Evolutionary conservation across 2,888 invertebrate genomes (phyloP).

Genomic region (Slavum lentiscoides): DNA sequence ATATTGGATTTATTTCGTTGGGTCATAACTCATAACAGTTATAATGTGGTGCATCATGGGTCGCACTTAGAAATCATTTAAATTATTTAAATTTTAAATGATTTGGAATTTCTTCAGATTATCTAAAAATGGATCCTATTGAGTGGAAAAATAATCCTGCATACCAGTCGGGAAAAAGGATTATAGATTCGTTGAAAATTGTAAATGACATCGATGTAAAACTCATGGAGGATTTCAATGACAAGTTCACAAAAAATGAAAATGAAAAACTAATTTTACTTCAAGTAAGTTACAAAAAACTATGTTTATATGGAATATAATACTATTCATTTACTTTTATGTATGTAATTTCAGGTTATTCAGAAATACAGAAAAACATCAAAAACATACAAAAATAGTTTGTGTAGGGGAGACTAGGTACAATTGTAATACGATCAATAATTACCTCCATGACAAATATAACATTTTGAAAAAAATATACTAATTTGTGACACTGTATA

Average conservation of each 20-base stretch:
- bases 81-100: constrained; percentile 18
- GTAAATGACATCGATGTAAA: too few species aligned
- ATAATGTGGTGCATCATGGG: too few species aligned
- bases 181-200: too few species aligned
- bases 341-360: neutral
- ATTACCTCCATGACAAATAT: too few species aligned
- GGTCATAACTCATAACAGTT: too few species aligned
- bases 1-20: neutral
- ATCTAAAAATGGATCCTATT: neutral
- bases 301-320: constrained; percentile 5
- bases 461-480: too few species aligned
- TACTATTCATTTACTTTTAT: neutral
- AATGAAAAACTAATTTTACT: constrained; percentile 37
- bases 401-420: too few species aligned
- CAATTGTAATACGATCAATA: too few species aligned
- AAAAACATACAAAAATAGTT: neutral
- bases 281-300: constrained; percentile 5
- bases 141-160: too few species aligned
- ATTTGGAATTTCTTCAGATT: neutral
- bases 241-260: constrained; percentile 15
- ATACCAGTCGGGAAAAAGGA: too few species aligned
- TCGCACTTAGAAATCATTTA: neutral
- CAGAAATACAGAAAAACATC: neutral
- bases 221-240: too few species aligned
- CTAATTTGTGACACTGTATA: too few species aligned